phyloP scores from a whole-genome alignment of 2,888 invertebrate genomes.

The Germaria angustata region DNA sequence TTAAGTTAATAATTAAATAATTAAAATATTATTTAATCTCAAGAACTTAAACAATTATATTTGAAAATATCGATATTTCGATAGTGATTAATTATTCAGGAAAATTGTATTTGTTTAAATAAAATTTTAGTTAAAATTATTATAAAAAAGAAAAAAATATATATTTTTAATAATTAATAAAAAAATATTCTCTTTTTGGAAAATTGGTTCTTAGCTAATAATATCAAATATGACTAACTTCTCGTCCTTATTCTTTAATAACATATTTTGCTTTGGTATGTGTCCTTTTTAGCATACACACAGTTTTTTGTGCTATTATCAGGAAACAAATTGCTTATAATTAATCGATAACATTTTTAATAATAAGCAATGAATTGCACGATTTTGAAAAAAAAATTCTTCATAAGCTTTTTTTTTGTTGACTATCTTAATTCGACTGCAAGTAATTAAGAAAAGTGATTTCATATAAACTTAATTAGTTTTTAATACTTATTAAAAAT shows the following conservation, averaged over 20 bases:
- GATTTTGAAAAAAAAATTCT: neutral
- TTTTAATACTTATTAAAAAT: too few relatives aligned
- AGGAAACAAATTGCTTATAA: neutral
- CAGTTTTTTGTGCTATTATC: neutral
- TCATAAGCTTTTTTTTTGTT: neutral
- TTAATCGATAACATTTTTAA: neutral
- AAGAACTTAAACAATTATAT: too few relatives aligned
- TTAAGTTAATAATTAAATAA: too few relatives aligned
- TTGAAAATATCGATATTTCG: too few relatives aligned
- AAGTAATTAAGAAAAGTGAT: neutral
- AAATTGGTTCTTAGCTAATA: constrained; percentile 39
- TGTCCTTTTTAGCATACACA: neutral
- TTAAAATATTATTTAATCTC: too few relatives aligned
- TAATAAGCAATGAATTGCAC: neutral
- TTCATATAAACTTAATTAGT: too few relatives aligned
- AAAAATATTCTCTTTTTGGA: too few relatives aligned
- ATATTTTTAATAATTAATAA: too few relatives aligned
- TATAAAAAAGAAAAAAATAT: too few relatives aligned
- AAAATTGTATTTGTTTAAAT: too few relatives aligned
- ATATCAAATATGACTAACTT: constrained; percentile 42
- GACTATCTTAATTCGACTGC: neutral
- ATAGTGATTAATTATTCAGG: too few relatives aligned
- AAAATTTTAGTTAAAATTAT: too few relatives aligned
- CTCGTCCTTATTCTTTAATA: constrained; percentile 42
- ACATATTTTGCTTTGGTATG: neutral